A percentile compares a stretch with the other conserved stretches of the same genome.
These are phyloP conservation scores for Erpornis zantholeuca DNA, from an alignment of 2,113 vertebrate genomes.

Conservation along the genomic window DNA sequence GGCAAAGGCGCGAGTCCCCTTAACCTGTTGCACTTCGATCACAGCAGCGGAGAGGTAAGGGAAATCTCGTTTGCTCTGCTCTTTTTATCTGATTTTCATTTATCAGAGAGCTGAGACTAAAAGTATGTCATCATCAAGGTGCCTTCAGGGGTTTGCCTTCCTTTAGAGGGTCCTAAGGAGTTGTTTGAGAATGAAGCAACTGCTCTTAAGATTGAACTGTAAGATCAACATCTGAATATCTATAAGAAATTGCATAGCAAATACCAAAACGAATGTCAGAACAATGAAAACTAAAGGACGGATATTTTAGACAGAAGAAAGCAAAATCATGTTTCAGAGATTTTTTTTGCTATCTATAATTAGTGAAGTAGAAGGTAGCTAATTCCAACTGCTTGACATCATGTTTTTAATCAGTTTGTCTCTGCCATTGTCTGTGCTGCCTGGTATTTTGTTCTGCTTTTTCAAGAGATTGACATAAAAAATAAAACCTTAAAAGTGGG, in stretches of 20 bases:
- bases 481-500: neutral
- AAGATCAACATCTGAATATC: neutral
- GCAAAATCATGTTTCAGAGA: neutral
- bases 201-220: neutral
- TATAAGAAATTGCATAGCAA: neutral
- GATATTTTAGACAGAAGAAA: neutral
- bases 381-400: neutral
- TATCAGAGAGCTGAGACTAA: neutral
- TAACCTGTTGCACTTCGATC: conserved; percentile 48
- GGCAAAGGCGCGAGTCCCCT: conserved; percentile 43
- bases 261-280: neutral
- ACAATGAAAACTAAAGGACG: neutral
- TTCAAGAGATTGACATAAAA: neutral
- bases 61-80: conserved; percentile 40
- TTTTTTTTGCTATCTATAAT: neutral
- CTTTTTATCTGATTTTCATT: conserved; percentile 36
- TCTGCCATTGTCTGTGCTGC: neutral
- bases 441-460: neutral
- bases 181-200: neutral
- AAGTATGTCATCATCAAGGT: neutral
- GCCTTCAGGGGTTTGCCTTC: neutral
- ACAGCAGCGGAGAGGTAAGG: conserved; percentile 72
- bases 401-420: neutral
- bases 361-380: neutral
- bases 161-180: neutral